Percentiles rank a stretch among this genome's conserved stretches.
phyloP scores from a whole-genome alignment of 2,113 vertebrate genomes.

The Dicentrarchus labrax region DNA sequence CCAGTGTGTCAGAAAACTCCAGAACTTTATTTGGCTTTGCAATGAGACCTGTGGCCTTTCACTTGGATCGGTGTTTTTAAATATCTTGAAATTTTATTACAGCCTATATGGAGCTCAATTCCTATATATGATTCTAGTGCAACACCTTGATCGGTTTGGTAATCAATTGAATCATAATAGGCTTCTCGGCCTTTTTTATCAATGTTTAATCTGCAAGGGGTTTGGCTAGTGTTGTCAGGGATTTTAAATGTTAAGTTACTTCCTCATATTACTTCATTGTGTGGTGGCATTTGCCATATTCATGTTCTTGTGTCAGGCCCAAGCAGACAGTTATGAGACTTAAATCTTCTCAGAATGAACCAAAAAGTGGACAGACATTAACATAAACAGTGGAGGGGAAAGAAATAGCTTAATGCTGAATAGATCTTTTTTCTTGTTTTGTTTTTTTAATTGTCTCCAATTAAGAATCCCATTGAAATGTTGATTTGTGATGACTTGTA shows the following conservation, averaged over 20 bases:
- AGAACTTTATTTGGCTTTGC: slow-evolving; percentile 43
- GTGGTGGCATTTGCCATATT: slow-evolving; percentile 51
- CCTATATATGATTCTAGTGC: slow-evolving; percentile 5
- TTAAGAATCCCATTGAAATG: slow-evolving; percentile 46
- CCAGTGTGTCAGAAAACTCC: slow-evolving; percentile 44
- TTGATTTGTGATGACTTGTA: slow-evolving; percentile 63
- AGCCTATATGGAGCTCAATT: slow-evolving; percentile 11
- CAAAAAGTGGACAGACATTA: slow-evolving; percentile 60
- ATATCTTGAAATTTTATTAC: slow-evolving; percentile 46
- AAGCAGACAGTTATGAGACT: slow-evolving; percentile 52
- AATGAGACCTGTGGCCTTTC: slow-evolving; percentile 52
- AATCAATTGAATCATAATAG: slow-evolving; percentile 1
- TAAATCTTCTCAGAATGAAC: slow-evolving; percentile 61
- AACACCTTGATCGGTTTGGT: slow-evolving; percentile 5
- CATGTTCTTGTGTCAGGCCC: slow-evolving; percentile 63
- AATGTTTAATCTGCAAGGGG: slow-evolving; percentile 35
- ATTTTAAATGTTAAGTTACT: slow-evolving; percentile 66
- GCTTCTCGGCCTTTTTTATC: slow-evolving; percentile 49
- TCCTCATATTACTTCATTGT: slow-evolving; percentile 50
- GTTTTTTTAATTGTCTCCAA: slow-evolving; percentile 21
- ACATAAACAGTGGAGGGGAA: slow-evolving; percentile 34
- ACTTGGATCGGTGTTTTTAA: slow-evolving; percentile 56
- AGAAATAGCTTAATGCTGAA: slow-evolving; percentile 43
- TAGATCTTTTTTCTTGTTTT: slow-evolving; percentile 13
- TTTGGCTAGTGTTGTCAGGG: slow-evolving; percentile 52